These are phyloP conservation scores for Helicorthomorpha holstii DNA, from an alignment of 1,140 invertebrate genomes.

Conservation along the genomic window DNA sequence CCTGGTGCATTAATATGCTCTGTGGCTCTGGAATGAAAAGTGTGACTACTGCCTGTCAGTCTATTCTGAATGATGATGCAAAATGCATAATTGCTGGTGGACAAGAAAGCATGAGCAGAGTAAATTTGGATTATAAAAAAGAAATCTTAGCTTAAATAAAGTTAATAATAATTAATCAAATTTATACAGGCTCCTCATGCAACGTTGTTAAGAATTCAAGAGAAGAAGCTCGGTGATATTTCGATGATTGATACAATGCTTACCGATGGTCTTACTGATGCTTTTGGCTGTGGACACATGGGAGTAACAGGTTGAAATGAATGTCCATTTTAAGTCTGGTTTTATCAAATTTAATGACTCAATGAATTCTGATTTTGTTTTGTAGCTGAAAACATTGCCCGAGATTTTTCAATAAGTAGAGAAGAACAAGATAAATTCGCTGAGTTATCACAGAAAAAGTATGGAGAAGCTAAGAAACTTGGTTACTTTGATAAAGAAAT, in stretches of 20 bases:
- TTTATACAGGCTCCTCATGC: constrained; percentile 44
- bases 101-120: constrained; percentile 65
- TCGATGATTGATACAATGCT: constrained; percentile 51
- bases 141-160: background rate
- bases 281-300: constrained; percentile 63
- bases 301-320: constrained; percentile 52
- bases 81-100: constrained; percentile 60
- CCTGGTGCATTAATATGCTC: constrained; percentile 62
- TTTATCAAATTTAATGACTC: constrained; percentile 2
- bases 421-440: constrained; percentile 61
- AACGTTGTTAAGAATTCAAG: constrained; percentile 38
- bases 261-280: constrained; percentile 61
- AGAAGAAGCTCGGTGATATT: constrained; percentile 49
- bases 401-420: constrained; percentile 45
- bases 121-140: constrained; percentile 8
- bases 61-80: constrained; percentile 49
- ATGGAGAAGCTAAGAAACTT: constrained; percentile 39
- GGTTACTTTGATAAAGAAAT: constrained; percentile 57
- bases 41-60: constrained; percentile 45
- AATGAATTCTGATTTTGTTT: constrained; percentile 6
- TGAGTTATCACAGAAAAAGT: constrained; percentile 48
- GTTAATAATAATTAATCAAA: background rate
- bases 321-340: constrained; percentile 3
- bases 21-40: constrained; percentile 74
- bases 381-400: constrained; percentile 56